Evolutionary conservation across 2,888 invertebrate species (phyloP).

Genomic region (Silvanus unidentatus): DNA sequence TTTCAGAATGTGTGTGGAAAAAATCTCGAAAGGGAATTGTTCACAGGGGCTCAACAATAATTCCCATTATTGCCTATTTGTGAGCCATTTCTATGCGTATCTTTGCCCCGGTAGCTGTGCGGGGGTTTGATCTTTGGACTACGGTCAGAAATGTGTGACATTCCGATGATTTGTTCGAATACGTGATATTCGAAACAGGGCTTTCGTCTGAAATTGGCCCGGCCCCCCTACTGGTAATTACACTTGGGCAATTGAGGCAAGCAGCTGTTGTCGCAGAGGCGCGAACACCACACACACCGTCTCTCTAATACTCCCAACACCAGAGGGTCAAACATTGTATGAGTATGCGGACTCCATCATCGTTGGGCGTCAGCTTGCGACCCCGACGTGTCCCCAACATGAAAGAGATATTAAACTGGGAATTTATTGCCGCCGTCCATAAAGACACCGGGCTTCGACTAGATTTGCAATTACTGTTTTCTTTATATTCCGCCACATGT

Average conservation of each 20-base stretch:
- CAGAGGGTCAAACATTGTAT: slow-evolving; percentile 34
- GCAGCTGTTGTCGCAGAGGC: slow-evolving; percentile 29
- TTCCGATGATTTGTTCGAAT: slow-evolving; percentile 44
- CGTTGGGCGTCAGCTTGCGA: slow-evolving; percentile 46
- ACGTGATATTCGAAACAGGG: slow-evolving; percentile 37
- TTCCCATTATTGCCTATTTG: slow-evolving; percentile 44
- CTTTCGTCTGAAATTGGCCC: slow-evolving; percentile 22
- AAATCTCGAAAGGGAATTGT: slow-evolving; percentile 44
- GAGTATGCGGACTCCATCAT: slow-evolving; percentile 36
- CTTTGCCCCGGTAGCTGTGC: slow-evolving; percentile 11
- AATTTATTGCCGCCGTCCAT: slow-evolving; percentile 43
- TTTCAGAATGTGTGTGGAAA: too few species aligned
- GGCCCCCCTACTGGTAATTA: slow-evolving; percentile 37
- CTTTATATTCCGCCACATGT: slow-evolving; percentile 33
- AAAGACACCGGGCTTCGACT: slow-evolving; percentile 30
- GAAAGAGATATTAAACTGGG: slow-evolving; percentile 44
- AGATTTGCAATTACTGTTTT: slow-evolving; percentile 39
- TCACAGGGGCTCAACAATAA: slow-evolving; percentile 33
- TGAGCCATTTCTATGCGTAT: slow-evolving; percentile 45
- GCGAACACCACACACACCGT: not conserved
- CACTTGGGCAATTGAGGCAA: slow-evolving; percentile 40
- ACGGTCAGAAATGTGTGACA: slow-evolving; percentile 34
- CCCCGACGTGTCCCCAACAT: slow-evolving; percentile 39
- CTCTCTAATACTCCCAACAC: too few species aligned
- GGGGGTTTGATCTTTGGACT: slow-evolving; percentile 35